These are phyloP conservation scores for Plagiodera versicolora DNA, from an alignment of 2,888 invertebrate species.

Conservation along the genomic window DNA sequence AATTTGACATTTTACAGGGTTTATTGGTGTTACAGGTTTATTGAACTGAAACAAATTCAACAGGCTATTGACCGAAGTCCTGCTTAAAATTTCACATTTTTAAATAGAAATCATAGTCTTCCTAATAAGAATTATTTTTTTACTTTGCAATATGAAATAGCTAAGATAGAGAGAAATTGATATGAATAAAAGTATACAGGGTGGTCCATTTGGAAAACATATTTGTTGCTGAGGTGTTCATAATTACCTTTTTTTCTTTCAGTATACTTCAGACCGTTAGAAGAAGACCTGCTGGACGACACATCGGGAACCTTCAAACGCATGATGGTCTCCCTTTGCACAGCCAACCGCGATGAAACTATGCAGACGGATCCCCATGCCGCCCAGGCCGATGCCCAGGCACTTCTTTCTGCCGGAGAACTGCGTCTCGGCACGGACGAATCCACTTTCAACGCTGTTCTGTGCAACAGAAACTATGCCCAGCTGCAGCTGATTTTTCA, in stretches of 20 bases:
- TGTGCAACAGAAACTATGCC: constrained; percentile 74
- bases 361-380: constrained; percentile 21
- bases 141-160: no score
- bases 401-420: constrained; percentile 45
- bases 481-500: constrained; percentile 61
- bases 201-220: no score
- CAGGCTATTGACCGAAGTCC: no score
- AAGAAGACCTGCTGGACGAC: constrained; percentile 35
- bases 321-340: constrained; percentile 36
- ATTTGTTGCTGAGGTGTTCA: no score
- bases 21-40: no score
- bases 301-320: constrained; percentile 36
- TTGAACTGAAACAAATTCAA: no score
- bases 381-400: constrained; percentile 34
- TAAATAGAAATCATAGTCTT: no score
- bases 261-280: constrained; percentile 35
- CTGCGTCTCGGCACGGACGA: constrained; percentile 77
- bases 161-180: no score
- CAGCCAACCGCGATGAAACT: constrained; percentile 32
- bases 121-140: no score
- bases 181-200: no score
- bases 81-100: no score
- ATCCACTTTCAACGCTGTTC: constrained; percentile 77
- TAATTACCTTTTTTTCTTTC: constrained; percentile 11
- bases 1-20: no score